A percentile compares a stretch with the other conserved stretches of the same genome.
phyloP scores from a whole-genome alignment of 2,113 vertebrate genomes.

The pig (Sus scrofa) region T2T-Sscrofa CM000817.6:36450501-36451000 shows the following conservation, averaged over 20 bases:
- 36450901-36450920: neutral
- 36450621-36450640: neutral
- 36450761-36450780: neutral
- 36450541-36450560: rapidly evolving
- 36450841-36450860: neutral
- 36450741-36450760: neutral
- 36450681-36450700: neutral
- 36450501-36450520: neutral
- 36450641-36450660: neutral
- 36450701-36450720: neutral
- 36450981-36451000: conserved; percentile 86
- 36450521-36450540: neutral
- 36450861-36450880: neutral
- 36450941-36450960: neutral
- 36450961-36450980: conserved; percentile 85
- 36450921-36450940: conserved; percentile 75
- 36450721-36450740: neutral
- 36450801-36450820: neutral
- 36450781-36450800: neutral
- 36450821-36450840: neutral
- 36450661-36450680: neutral
- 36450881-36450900: neutral
- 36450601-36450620: neutral
- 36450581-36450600: neutral
- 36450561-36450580: neutral